These are phyloP conservation scores for Pheosia gnoma DNA, from an alignment of 2,888 invertebrate species.

Conservation along the genomic window DNA sequence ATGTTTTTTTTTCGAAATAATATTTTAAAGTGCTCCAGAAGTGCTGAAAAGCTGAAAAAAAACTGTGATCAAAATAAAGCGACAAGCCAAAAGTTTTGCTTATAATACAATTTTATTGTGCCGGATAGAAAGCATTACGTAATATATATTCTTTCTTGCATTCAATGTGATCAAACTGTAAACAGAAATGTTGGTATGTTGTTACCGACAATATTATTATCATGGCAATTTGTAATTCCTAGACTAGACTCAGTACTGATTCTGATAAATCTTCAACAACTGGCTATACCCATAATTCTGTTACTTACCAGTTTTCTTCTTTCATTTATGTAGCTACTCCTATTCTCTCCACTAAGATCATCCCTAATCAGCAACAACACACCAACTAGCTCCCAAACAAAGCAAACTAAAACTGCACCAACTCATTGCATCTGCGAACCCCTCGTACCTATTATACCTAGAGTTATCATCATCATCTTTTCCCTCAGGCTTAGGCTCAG, in stretches of 20 bases:
- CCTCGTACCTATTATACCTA: constrained; percentile 91
- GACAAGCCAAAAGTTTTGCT: constrained; percentile 33
- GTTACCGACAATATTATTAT: constrained; percentile 18
- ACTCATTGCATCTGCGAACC: constrained; percentile 83
- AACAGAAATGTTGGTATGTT: constrained; percentile 23
- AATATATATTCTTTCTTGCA: neutral
- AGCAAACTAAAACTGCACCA: constrained; percentile 49
- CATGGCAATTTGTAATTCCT: neutral
- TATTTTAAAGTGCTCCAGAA: constrained; percentile 17
- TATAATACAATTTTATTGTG: constrained; percentile 33
- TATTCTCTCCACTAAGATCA: neutral
- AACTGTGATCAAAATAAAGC: constrained; percentile 33
- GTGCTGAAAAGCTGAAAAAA: constrained; percentile 38
- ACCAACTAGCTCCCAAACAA: constrained; percentile 42
- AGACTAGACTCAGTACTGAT: neutral
- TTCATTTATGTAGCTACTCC: too few species aligned
- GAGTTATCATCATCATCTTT: constrained; percentile 95
- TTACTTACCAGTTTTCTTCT: too few species aligned
- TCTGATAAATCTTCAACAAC: too few species aligned
- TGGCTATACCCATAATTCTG: too few species aligned
- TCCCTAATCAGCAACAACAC: constrained; percentile 25
- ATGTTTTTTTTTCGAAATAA: constrained; percentile 10
- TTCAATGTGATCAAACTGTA: neutral
- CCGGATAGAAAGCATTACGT: constrained; percentile 25
- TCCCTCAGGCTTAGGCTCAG: constrained; percentile 66